Conservation (phyloP, 2,888 invertebrate genomes). For the Dryococelus australis region DNA sequence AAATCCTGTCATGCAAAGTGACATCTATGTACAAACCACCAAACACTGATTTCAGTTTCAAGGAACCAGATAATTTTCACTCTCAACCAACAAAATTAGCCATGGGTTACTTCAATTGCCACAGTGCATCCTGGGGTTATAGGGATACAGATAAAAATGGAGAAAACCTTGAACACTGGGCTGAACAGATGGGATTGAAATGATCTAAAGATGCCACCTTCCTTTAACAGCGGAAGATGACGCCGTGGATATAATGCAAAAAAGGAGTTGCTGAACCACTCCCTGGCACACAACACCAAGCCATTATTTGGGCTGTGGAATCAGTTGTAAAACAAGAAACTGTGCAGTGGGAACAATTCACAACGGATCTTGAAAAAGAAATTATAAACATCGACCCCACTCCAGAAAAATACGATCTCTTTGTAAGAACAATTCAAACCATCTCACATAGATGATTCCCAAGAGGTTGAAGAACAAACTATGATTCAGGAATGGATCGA, state of each 20-base stretch:
- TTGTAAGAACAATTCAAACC: too few species aligned
- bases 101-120: constrained; percentile 41
- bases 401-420: too few species aligned
- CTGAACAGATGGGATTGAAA: constrained; percentile 34
- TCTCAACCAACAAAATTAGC: constrained; percentile 30
- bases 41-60: too few species aligned
- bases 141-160: constrained; percentile 19
- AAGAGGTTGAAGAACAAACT: too few species aligned
- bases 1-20: not conserved
- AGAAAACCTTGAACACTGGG: constrained; percentile 33
- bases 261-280: not conserved
- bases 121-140: constrained; percentile 40
- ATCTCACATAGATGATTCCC: too few species aligned
- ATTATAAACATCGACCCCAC: too few species aligned
- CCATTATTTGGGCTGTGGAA: constrained; percentile 29
- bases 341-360: not conserved
- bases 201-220: constrained; percentile 31
- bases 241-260: not conserved
- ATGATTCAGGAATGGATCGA: too few species aligned
- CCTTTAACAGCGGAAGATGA: constrained; percentile 36
- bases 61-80: constrained; percentile 34
- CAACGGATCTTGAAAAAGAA: too few species aligned
- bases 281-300: constrained; percentile 32
- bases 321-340: constrained; percentile 30
- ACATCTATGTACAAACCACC: too few species aligned